Conservation (phyloP, 2,797 vertebrate genomes). For the Micromesistius poutassou region DNA sequence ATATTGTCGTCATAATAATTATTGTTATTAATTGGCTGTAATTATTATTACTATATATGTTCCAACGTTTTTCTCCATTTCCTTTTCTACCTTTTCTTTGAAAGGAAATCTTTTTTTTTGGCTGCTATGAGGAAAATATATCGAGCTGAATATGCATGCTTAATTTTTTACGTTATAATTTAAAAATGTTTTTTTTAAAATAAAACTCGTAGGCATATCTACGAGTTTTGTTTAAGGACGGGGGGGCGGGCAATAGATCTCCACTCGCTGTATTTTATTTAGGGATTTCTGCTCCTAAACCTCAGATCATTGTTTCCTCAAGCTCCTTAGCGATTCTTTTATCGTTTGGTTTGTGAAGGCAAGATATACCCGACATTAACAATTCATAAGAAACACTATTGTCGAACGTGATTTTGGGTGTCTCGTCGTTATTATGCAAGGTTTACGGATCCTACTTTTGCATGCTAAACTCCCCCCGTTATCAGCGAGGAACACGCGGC, state of each 20-base stretch:
- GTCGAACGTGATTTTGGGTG: slow-evolving; percentile 49
- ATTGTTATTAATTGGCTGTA: not conserved
- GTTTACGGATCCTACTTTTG: slow-evolving; percentile 42
- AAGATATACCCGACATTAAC: slow-evolving; percentile 67
- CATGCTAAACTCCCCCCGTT: slow-evolving; percentile 56
- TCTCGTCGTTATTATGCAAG: slow-evolving; percentile 54
- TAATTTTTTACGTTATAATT: not conserved
- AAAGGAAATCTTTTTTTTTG: no score
- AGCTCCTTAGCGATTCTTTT: slow-evolving; percentile 67
- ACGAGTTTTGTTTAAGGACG: no score
- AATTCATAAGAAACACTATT: slow-evolving; percentile 65
- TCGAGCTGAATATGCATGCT: not conserved
- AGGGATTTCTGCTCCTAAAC: slow-evolving; percentile 64
- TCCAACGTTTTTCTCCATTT: no score
- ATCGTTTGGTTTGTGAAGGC: slow-evolving; percentile 59
- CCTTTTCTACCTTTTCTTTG: no score
- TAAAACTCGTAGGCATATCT: slow-evolving; percentile 2
- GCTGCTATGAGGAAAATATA: not conserved
- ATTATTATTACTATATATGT: no score
- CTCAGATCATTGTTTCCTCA: slow-evolving; percentile 68
- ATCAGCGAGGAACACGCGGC: slow-evolving; percentile 71
- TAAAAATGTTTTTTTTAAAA: not conserved
- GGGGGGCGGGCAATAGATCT: no score
- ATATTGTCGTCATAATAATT: not conserved
- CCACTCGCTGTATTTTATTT: no score